Percentiles rank a stretch among this genome's conserved stretches.
Evolutionary conservation across 2,113 vertebrate genomes (phyloP).

Genomic region (Ptilonorhynchus violaceus): DNA sequence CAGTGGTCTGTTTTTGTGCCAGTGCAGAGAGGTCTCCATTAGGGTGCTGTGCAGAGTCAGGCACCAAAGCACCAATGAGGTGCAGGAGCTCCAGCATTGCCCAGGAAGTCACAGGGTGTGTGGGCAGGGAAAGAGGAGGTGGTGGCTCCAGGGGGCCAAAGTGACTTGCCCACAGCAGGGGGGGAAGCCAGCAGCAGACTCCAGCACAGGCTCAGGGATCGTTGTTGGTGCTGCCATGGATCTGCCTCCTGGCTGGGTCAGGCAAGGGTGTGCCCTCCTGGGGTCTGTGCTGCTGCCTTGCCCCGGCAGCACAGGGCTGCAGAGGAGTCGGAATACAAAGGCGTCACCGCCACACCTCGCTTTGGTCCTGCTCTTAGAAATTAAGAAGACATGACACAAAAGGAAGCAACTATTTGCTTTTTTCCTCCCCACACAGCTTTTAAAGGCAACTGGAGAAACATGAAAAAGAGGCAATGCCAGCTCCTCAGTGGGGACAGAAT

Average conservation of each 20-base stretch:
- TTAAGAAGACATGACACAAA: background rate
- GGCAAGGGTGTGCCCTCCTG: background rate
- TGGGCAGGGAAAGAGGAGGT: background rate
- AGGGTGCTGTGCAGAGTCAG: background rate
- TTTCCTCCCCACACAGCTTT: background rate
- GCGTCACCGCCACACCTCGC: background rate
- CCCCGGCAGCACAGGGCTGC: background rate
- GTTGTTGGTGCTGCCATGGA: background rate
- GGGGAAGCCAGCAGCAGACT: background rate
- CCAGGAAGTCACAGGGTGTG: fast-evolving
- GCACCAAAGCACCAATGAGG: background rate
- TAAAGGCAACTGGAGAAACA: slow-evolving; percentile 25
- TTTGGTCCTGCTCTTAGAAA: slow-evolving; percentile 28
- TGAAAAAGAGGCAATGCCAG: slow-evolving; percentile 1
- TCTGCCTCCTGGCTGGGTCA: background rate
- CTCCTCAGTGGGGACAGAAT: background rate
- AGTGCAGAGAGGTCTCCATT: background rate
- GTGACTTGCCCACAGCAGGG: background rate
- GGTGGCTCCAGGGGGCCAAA: background rate
- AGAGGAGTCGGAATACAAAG: background rate
- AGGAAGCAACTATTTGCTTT: slow-evolving; percentile 37
- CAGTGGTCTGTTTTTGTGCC: background rate
- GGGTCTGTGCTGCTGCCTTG: background rate
- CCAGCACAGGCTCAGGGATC: background rate
- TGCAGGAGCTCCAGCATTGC: background rate